Evolutionary conservation across 2,888 invertebrate species (phyloP).

Genomic region (Diarsia rubi): DNA sequence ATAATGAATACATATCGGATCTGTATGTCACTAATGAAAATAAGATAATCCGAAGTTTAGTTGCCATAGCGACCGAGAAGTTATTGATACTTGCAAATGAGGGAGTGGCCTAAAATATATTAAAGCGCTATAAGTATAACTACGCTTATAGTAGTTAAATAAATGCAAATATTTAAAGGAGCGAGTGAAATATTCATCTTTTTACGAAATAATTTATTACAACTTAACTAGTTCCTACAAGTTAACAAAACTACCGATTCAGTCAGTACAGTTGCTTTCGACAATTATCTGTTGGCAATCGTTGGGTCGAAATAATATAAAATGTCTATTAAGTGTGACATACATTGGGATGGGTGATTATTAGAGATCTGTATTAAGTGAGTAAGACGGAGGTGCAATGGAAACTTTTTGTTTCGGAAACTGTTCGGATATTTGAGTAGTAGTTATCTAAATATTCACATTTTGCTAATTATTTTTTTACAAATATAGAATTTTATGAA

Average conservation of each 20-base stretch:
- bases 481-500: neutral
- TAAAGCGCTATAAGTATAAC: neutral
- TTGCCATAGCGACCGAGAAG: constrained; percentile 7
- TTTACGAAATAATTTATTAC: constrained; percentile 81
- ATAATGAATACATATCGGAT: neutral
- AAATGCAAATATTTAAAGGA: constrained; percentile 37
- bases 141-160: constrained; percentile 6
- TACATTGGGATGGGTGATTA: constrained; percentile 75
- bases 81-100: neutral
- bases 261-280: constrained; percentile 67
- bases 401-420: constrained; percentile 20
- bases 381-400: constrained; percentile 31
- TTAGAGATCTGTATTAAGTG: constrained; percentile 60
- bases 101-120: constrained; percentile 23
- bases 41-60: neutral
- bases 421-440: neutral
- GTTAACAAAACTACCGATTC: constrained; percentile 63
- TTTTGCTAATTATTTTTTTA: neutral
- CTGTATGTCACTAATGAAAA: neutral
- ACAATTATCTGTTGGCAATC: constrained; percentile 57
- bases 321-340: constrained; percentile 72
- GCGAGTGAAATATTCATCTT: constrained; percentile 57
- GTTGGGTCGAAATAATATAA: constrained; percentile 54
- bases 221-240: constrained; percentile 81
- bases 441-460: neutral